These are phyloP conservation scores for Monodelphis domestica DNA, from an alignment of 2,797 vertebrate species.

Conservation along the genomic window DNA sequence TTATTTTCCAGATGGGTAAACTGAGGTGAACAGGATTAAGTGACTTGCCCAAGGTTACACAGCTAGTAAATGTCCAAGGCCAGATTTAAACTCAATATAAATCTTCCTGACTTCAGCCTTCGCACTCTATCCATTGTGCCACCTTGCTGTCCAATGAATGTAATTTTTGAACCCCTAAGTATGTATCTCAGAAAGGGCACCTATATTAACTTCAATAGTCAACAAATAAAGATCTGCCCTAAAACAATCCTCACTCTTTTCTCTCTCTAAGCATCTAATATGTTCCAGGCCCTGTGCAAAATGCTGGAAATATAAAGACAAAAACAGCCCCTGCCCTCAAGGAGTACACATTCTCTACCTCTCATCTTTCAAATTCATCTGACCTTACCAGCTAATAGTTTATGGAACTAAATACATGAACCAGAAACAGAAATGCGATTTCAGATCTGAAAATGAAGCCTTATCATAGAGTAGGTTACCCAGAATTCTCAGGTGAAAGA, in stretches of 20 bases:
- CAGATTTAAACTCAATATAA: background rate
- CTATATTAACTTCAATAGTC: background rate
- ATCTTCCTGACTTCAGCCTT: background rate
- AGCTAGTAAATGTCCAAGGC: background rate
- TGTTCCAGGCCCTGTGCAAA: background rate
- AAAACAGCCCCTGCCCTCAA: background rate
- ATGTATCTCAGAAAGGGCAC: background rate
- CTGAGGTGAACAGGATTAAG: background rate
- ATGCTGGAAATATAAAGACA: background rate
- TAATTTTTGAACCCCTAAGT: background rate
- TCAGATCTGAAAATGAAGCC: background rate
- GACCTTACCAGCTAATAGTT: too few species aligned
- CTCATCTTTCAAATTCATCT: background rate
- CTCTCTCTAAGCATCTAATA: background rate
- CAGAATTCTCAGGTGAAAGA: background rate
- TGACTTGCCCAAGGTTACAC: background rate
- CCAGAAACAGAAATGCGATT: background rate
- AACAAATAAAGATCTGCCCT: background rate
- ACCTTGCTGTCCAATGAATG: background rate
- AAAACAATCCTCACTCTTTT: background rate
- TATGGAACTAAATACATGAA: background rate
- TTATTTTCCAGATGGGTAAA: background rate
- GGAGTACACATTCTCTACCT: background rate
- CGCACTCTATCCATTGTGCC: too few species aligned
- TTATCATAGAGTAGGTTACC: background rate